Evolutionary conservation across 2,113 vertebrate genomes (phyloP), one percentile per base, ranked within the genome.

Genomic region (Cyprinus carpio): DNA sequence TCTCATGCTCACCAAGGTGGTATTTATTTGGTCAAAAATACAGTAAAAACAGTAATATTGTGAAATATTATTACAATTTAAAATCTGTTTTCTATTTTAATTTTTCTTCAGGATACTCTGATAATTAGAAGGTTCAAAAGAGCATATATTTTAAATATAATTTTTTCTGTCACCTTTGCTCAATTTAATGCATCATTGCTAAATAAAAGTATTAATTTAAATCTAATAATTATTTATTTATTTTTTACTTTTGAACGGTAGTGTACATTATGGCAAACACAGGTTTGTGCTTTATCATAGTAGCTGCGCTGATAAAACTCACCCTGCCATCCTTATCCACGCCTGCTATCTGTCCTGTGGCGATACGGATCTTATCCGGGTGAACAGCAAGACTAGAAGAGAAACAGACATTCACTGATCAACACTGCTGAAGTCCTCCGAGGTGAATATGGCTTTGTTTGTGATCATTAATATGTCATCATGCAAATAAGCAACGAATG

Each of bases 291-390:
- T 37, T n/a, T n/a, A 58, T 78, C 51, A 29, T 62, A 16, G 34
- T 31, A 37, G 31, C 18, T 20, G 8, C 27, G 9, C 20, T 15
- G 27, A 49, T 83, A 84, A 64, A 85, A 93, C 93, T 96, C 92
- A 99, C 98, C 92, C 98, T 96, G 92, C 98, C 98, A 85, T 99
- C 98, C 93, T 99, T 99, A 95, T 99, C 97, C 91, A 99, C 98
- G 90, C 98, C 98, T 87, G 98, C 98, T 65, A 98, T 96, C 95
- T 99, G 98, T 92, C 98, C 98, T 72, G 98, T 99, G 87, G 98
- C 98, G 69, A 99, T 99, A 82, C 97, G 96, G 90, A 99, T 99
- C 94, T 98, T 98, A 94, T 99, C 98, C 56, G 98, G 98, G 94
- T 99, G 98, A 91, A 99, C 90, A 89, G 98, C 96, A 89, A 99